phyloP scores from a whole-genome alignment of 2,113 vertebrate species.

The Taurulus bubalis region DNA sequence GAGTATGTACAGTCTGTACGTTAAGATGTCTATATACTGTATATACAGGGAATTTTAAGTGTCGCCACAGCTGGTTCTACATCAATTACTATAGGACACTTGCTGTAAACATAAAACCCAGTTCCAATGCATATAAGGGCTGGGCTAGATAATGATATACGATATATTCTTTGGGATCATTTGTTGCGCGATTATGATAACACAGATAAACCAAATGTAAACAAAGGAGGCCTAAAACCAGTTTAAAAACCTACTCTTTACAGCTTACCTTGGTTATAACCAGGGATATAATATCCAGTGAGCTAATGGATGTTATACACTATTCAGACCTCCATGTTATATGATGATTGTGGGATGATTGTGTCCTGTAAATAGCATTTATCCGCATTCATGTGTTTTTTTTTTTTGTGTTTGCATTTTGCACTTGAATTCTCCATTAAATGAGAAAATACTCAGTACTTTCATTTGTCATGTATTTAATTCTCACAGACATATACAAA shows the following conservation, averaged over 20 bases:
- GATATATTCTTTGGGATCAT: too few relatives aligned
- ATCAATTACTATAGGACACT: conserved; percentile 5
- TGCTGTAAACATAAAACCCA: conserved; percentile 32
- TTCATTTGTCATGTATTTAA: neutral
- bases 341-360: neutral
- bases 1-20: neutral
- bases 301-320: too few relatives aligned
- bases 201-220: too few relatives aligned
- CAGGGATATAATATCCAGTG: too few relatives aligned
- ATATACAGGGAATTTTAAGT: neutral
- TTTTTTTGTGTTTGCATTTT: neutral
- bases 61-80: conserved; percentile 41
- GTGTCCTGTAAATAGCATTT: neutral
- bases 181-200: too few relatives aligned
- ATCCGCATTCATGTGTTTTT: neutral
- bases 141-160: too few relatives aligned
- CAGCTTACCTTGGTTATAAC: too few relatives aligned
- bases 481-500: neutral
- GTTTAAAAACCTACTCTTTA: too few relatives aligned
- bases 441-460: too few relatives aligned
- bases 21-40: too few relatives aligned
- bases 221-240: too few relatives aligned
- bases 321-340: too few relatives aligned
- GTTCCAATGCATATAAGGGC: neutral
- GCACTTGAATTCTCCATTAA: neutral